Evolutionary conservation across 1,140 invertebrate species (phyloP).

Genomic region (Phthorimaea operculella): DNA sequence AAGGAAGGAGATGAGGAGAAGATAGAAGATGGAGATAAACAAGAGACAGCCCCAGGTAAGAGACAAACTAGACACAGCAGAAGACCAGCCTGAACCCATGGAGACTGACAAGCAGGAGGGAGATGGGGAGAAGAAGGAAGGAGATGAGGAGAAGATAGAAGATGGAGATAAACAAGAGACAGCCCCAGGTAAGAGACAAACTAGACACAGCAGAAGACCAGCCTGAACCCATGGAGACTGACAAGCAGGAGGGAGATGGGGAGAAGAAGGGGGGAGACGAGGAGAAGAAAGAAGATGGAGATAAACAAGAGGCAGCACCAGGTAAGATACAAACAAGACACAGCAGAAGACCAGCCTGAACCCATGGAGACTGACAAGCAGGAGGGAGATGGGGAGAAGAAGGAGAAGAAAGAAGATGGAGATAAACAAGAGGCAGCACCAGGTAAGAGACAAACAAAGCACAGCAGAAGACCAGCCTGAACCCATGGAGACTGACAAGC

Average conservation of each 20-base stretch:
- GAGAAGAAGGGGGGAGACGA: slow-evolving; percentile 10
- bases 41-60: slow-evolving; percentile 6
- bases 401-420: slow-evolving; percentile 5
- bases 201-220: slow-evolving; percentile 16
- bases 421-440: too few species aligned
- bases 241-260: slow-evolving; percentile 11
- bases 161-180: too few species aligned
- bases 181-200: neutral
- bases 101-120: slow-evolving; percentile 23
- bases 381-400: slow-evolving; percentile 14
- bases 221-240: slow-evolving; percentile 28
- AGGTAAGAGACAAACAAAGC: neutral
- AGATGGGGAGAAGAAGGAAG: slow-evolving; percentile 11
- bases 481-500: slow-evolving; percentile 28
- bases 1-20: slow-evolving; percentile 18
- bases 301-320: too few species aligned
- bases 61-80: neutral
- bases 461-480: slow-evolving; percentile 21
- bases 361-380: slow-evolving; percentile 28
- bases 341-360: slow-evolving; percentile 21
- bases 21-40: slow-evolving; percentile 22
- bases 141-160: neutral
- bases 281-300: slow-evolving; percentile 5
- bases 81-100: slow-evolving; percentile 28
- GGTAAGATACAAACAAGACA: neutral